These are phyloP conservation scores for Amblyopsis rosae DNA, from an alignment of 2,113 vertebrate genomes.

Conservation along the genomic window DNA sequence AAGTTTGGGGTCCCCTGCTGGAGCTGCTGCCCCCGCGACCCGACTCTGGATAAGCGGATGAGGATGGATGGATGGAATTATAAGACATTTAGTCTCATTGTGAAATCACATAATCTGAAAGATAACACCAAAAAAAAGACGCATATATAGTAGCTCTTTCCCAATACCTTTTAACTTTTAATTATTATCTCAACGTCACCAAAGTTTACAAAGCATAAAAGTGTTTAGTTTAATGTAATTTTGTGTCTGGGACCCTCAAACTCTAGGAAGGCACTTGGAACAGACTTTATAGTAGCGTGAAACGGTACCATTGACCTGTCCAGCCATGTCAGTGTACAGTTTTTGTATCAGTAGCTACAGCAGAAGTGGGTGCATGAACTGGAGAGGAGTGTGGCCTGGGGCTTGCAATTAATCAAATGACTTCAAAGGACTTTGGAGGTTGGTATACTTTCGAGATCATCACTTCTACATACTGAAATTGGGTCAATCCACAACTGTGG, in stretches of 20 bases:
- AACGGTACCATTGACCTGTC: not conserved
- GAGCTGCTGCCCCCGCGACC: no score
- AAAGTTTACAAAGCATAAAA: not conserved
- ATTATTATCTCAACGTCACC: not conserved
- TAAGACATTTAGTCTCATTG: no score
- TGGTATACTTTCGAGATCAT: slow-evolving; percentile 50
- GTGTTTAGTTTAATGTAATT: not conserved
- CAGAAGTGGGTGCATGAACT: slow-evolving; percentile 13
- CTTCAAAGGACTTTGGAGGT: slow-evolving; percentile 52
- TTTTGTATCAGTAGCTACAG: slow-evolving; percentile 11
- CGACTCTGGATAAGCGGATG: no score
- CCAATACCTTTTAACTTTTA: no score
- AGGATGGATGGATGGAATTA: no score
- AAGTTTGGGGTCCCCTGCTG: no score
- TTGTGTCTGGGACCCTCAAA: not conserved
- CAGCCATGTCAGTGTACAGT: not conserved
- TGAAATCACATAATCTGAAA: no score
- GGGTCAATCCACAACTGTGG: slow-evolving; percentile 45
- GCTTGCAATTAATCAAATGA: slow-evolving; percentile 36
- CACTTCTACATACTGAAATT: slow-evolving; percentile 53
- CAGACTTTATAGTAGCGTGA: not conserved
- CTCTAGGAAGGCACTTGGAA: not conserved
- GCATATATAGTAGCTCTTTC: no score
- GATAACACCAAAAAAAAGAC: no score
- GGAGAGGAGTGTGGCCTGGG: slow-evolving; percentile 31